A percentile compares a stretch with the other conserved stretches of the same genome.
Evolutionary conservation across 2,113 vertebrate species (phyloP).

Genomic region (Chascanopsetta lugubris): DNA sequence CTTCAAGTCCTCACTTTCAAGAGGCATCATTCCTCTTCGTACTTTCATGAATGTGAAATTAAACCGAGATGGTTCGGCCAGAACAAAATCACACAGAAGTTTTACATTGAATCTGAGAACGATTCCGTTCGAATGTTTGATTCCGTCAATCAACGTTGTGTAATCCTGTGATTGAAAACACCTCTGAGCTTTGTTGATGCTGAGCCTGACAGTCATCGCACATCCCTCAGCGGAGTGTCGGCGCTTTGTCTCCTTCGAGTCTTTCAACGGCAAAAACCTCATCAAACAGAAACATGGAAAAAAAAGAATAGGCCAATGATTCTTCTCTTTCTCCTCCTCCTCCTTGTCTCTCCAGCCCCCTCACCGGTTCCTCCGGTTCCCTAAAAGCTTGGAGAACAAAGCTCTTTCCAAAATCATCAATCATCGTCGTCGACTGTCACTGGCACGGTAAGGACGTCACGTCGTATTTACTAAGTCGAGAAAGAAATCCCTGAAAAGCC

Average conservation of each 20-base stretch:
- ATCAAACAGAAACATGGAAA: slow-evolving; percentile 46
- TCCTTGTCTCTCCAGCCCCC: background rate
- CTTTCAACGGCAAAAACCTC: slow-evolving; percentile 70
- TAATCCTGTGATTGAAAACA: no score
- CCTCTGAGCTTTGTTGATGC: no score
- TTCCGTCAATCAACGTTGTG: no score
- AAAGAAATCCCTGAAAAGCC: slow-evolving; percentile 42
- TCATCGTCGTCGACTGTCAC: background rate
- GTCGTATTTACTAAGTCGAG: background rate
- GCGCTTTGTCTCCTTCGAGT: slow-evolving; percentile 46
- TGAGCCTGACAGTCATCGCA: slow-evolving; percentile 46
- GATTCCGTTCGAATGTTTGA: no score
- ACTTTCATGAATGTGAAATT: no score
- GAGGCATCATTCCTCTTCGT: no score
- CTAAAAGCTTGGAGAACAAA: no score
- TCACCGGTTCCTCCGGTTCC: slow-evolving; percentile 15
- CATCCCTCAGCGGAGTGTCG: slow-evolving; percentile 27
- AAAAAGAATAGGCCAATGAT: slow-evolving; percentile 20
- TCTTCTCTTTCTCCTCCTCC: slow-evolving; percentile 5
- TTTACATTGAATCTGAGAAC: no score
- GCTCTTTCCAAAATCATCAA: slow-evolving; percentile 5
- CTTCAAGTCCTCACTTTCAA: no score
- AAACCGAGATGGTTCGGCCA: no score
- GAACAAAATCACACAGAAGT: no score
- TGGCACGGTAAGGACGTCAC: background rate